Conservation (phyloP, 2,888 invertebrate species). For the Dryomyza anilis region DNA sequence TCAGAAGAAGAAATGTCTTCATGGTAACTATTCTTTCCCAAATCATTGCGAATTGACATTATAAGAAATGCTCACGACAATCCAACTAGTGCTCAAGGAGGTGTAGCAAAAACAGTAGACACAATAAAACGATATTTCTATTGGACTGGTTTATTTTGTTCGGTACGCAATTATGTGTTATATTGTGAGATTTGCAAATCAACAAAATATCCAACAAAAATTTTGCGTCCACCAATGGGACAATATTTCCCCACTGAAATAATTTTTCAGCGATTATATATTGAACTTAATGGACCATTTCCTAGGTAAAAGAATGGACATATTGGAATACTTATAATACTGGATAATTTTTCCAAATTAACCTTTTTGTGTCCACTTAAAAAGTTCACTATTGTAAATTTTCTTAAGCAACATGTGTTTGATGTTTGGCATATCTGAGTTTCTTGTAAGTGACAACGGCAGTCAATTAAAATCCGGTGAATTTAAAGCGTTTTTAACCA, state of each 20-base stretch:
- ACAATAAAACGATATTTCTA: background rate
- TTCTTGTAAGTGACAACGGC: too few relatives aligned
- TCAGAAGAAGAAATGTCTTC: too few relatives aligned
- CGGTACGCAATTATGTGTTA: background rate
- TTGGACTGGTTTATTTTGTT: background rate
- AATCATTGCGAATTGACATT: too few relatives aligned
- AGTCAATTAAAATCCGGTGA: too few relatives aligned
- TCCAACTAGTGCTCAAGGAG: too few relatives aligned
- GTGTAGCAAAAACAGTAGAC: too few relatives aligned
- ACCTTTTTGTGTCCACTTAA: background rate
- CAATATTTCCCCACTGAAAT: background rate
- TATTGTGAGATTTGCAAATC: background rate
- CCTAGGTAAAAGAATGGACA: background rate
- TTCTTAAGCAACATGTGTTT: background rate
- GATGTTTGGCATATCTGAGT: background rate
- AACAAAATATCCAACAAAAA: background rate
- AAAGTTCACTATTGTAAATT: background rate
- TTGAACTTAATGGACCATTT: background rate
- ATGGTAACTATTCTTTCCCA: too few relatives aligned
- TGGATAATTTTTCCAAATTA: background rate
- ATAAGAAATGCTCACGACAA: too few relatives aligned
- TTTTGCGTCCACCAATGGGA: background rate
- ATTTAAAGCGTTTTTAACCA: too few relatives aligned
- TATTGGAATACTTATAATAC: background rate
- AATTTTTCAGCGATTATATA: background rate